Evolutionary conservation across 2,888 invertebrate species (phyloP), one percentile per base, ranked within the genome.

Genomic region (Anoncus sp.): DNA sequence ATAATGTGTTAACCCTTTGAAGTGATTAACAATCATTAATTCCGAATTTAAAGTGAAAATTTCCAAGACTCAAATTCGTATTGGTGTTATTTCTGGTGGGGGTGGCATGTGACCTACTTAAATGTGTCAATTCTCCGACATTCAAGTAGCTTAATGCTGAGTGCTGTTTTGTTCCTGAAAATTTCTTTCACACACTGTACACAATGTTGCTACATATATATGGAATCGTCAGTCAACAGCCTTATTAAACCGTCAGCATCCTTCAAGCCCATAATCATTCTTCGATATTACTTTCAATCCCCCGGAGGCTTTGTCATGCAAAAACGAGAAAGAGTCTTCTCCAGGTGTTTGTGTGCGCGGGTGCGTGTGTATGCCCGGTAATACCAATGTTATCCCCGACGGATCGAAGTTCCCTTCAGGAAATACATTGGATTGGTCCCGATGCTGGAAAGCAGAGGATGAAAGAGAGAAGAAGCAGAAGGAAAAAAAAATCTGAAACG

Each of bases 351-450:
- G n/a, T n/a, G n/a, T n/a, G n/a, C n/a, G n/a, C n/a, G n/a, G n/a
- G n/a, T n/a, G n/a, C n/a, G n/a, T n/a, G n/a, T n/a, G n/a, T n/a
- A 7, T 57, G 20, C n/a, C 27, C 60, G 38, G 40, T 78, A 40
- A 60, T 71, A 60, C 65, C 66, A 62, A 66, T 66, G 53, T 74
- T 71, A 66, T 70, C 45, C n/a, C n/a, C 31, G 18, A 43, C 24
- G 14, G 65, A 24, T 62, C 66, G 62, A 60, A 62, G 47, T 35
- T 55, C 20, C 49, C 70, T 35, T 49, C 24, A 31, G 47, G 45
- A 60, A 71, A 49, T 71, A 55, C 60, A 65, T 70, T 59, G 47
- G 45, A 55, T 63, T 45, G 77, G n/a, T 12, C 27, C n/a, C 38
- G 24, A 72, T 49, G 51, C 40, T 65, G 60, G 20, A 62, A n/a